Evolutionary conservation across 2,888 invertebrate species (phyloP), one percentile per base, ranked within the genome.

Genomic region (Idaea straminata): DNA sequence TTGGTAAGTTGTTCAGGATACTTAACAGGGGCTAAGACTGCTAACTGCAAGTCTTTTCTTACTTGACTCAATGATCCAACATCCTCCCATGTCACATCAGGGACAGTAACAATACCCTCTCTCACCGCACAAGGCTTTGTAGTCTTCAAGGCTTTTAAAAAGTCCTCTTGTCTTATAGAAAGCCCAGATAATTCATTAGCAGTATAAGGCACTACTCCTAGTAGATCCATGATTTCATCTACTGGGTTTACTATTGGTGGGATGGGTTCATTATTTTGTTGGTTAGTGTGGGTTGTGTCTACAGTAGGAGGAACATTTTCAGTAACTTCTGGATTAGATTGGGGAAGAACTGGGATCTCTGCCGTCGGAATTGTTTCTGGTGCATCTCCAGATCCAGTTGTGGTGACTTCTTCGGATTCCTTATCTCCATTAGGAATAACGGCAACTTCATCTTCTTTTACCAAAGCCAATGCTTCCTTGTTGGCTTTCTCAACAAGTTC

Each of bases 81-180:
- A 91, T 99, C 98, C 58, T 97, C 95, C 99, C 99, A 99, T 1
- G 98, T 97, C 0, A 98, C 98, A 92, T 98, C 98, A 3, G 99
- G 99, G 15, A 99, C 98, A 0, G 99, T 99, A 2, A 98, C 97
- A 88, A 99, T 99, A 62, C 99, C 99, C 93, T 99, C 99, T 74
- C 99, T 94, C 79, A 98, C 99, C 0, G 98, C 96, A 63, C 98
- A 98, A 0, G 99, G 99, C 83, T 98, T 98, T 5, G 98, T 96
- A 65, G 95, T 92, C 83, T 96, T 96, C 35, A 98, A 86, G 5
- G 98, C 98, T 74, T 92, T 93, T 65, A 95, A 82, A 77, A 97
- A 98, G 83, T 98, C 98, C 5, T 94, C 94, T 79, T 96, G 94
- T 59, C 95, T 95, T 15, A 98, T 95, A 67, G 92, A 95, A 63